Conservation (phyloP, 2,888 invertebrate genomes). For the Athalia cordata region DNA sequence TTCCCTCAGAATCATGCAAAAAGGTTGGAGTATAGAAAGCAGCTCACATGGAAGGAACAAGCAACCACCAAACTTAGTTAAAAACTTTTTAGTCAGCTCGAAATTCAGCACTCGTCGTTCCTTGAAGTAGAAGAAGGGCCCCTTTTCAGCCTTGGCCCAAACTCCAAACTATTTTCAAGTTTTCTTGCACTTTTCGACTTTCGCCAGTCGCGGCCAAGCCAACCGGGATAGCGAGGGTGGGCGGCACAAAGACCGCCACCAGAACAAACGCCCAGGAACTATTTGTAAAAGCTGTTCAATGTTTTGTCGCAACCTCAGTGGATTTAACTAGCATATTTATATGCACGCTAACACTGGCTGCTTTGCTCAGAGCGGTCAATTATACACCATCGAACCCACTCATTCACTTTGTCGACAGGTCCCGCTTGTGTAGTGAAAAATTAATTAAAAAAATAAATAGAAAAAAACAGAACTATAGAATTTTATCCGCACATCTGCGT, state of each 20-base stretch:
- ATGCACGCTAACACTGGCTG: neutral
- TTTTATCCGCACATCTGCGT: too few species aligned
- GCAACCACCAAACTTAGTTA: constrained; percentile 69
- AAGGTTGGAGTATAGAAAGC: constrained; percentile 24
- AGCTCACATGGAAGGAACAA: constrained; percentile 48
- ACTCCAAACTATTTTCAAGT: constrained; percentile 67
- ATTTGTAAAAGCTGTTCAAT: constrained; percentile 3
- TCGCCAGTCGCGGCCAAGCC: constrained; percentile 54
- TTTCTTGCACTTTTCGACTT: constrained; percentile 64
- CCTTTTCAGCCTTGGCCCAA: constrained; percentile 54
- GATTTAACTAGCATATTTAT: neutral
- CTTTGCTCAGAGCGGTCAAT: constrained; percentile 8
- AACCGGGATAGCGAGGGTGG: neutral
- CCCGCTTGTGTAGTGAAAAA: too few species aligned
- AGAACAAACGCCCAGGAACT: neutral
- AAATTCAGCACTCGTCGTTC: constrained; percentile 64
- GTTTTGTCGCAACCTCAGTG: neutral
- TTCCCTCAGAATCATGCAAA: constrained; percentile 31
- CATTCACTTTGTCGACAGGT: too few species aligned
- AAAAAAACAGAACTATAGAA: too few species aligned
- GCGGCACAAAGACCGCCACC: constrained; percentile 3
- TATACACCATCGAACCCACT: too few species aligned
- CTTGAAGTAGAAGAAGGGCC: constrained; percentile 54
- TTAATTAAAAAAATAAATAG: too few species aligned
- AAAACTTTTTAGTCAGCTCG: constrained; percentile 70